A percentile compares a stretch with the other conserved stretches of the same genome.
Evolutionary conservation across 2,888 invertebrate genomes (phyloP).

Genomic region (Melangyna quadrimaculata): DNA sequence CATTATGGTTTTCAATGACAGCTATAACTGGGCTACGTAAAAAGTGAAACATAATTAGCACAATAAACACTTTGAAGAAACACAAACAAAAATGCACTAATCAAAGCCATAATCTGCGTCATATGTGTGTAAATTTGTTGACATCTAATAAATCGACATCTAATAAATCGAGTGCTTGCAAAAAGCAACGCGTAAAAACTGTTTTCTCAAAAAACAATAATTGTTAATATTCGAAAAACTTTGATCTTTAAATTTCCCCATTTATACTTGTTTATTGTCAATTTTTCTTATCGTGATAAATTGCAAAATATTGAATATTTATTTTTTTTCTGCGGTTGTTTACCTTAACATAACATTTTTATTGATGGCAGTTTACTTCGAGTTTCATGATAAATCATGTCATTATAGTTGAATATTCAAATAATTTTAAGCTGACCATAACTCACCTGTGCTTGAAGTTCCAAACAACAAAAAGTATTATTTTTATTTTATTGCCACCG

Average conservation of each 20-base stretch:
- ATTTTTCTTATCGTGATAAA: conserved; percentile 22
- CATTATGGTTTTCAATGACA: too few relatives aligned
- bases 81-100: too few relatives aligned
- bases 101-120: too few relatives aligned
- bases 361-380: conserved; percentile 1
- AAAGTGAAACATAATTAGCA: too few relatives aligned
- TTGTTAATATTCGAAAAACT: neutral
- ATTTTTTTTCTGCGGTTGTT: neutral
- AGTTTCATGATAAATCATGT: conserved; percentile 47
- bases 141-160: conserved; percentile 16
- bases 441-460: conserved; percentile 48
- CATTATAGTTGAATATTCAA: conserved; percentile 59
- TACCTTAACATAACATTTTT: neutral
- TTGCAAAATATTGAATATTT: conserved; percentile 41
- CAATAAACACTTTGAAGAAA: too few relatives aligned
- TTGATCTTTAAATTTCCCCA: conserved; percentile 8
- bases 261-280: conserved; percentile 37
- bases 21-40: too few relatives aligned
- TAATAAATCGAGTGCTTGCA: too few relatives aligned
- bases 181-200: neutral
- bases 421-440: conserved; percentile 56
- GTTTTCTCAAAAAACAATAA: neutral
- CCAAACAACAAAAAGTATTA: conserved; percentile 22
- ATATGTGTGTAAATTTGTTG: neutral
- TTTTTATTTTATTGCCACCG: conserved; percentile 6